Percentiles rank a stretch among this genome's conserved stretches.
Conservation (phyloP, 2,888 invertebrate genomes). For the Leptinotarsa tumamoca region DNA sequence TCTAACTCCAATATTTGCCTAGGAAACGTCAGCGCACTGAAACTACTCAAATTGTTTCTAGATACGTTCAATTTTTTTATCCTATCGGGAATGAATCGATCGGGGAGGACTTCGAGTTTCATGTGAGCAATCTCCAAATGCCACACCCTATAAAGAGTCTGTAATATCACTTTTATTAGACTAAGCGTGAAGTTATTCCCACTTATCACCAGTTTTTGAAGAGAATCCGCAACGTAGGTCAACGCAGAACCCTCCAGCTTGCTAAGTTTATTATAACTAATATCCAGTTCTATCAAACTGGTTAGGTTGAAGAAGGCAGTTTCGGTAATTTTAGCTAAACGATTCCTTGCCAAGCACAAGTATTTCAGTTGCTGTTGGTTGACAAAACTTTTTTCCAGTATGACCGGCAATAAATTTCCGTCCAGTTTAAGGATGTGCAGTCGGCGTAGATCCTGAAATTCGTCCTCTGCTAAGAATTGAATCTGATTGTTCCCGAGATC, state of each 20-base stretch:
- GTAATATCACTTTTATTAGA: slow-evolving; percentile 71
- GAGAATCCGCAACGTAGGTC: slow-evolving; percentile 72
- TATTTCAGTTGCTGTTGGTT: slow-evolving; percentile 65
- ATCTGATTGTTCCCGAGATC: slow-evolving; percentile 84
- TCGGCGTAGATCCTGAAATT: slow-evolving; percentile 77
- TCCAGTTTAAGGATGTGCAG: slow-evolving; percentile 76
- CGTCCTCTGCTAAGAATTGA: slow-evolving; percentile 79
- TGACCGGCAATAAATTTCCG: slow-evolving; percentile 82
- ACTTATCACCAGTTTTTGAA: slow-evolving; percentile 77
- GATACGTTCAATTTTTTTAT: slow-evolving; percentile 79
- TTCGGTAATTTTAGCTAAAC: slow-evolving; percentile 79
- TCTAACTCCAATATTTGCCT: slow-evolving; percentile 75
- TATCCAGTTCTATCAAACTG: slow-evolving; percentile 76
- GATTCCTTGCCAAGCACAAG: slow-evolving; percentile 77
- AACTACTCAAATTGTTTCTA: slow-evolving; percentile 74
- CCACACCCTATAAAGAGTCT: slow-evolving; percentile 71
- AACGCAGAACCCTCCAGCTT: slow-evolving; percentile 75
- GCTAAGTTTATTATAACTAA: slow-evolving; percentile 82
- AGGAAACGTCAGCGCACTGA: slow-evolving; percentile 72
- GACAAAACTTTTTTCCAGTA: slow-evolving; percentile 78
- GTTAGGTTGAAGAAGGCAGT: slow-evolving; percentile 81
- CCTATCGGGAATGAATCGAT: slow-evolving; percentile 72
- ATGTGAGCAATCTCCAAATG: slow-evolving; percentile 73
- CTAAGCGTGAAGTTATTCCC: slow-evolving; percentile 76
- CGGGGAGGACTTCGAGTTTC: slow-evolving; percentile 69